phyloP scores from a whole-genome alignment of 2,888 invertebrate species.

The Pollenia griseotomentosa region DNA sequence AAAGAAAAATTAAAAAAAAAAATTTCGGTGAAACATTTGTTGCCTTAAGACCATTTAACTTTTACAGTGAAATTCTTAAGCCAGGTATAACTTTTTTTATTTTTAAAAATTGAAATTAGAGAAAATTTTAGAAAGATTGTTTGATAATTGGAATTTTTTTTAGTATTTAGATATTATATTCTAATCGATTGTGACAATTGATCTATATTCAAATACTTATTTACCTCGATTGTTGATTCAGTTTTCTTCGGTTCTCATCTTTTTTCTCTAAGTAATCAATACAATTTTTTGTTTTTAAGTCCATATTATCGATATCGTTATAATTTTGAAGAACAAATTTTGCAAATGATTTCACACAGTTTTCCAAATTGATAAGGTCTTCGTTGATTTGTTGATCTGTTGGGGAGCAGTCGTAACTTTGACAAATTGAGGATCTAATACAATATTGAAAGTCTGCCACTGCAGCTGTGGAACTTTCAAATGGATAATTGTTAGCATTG shows the following conservation, averaged over 20 bases:
- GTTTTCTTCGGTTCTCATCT: not conserved
- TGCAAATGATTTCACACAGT: slow-evolving; percentile 22
- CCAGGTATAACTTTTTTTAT: no score
- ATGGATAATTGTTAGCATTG: not conserved
- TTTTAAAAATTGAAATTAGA: no score
- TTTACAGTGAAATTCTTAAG: no score
- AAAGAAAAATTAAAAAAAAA: not conserved
- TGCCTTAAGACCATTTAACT: no score
- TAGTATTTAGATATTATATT: no score
- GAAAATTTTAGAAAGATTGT: no score
- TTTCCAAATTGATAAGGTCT: slow-evolving; percentile 39
- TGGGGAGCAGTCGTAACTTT: slow-evolving; percentile 19
- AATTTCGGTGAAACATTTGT: not conserved
- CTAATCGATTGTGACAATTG: no score
- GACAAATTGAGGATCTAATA: slow-evolving; percentile 11
- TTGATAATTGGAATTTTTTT: no score
- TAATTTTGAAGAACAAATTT: slow-evolving; percentile 30
- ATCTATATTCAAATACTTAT: not conserved
- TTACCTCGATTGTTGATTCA: not conserved
- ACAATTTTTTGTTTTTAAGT: slow-evolving; percentile 11
- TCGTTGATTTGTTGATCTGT: slow-evolving; percentile 30
- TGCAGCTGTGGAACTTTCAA: not conserved
- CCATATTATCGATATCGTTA: slow-evolving; percentile 3
- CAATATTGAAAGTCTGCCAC: slow-evolving; percentile 36
- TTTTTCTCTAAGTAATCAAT: not conserved